These are phyloP conservation scores for Caenorhabditis inopinata DNA, from an alignment of 1,140 invertebrate species.

Conservation along the genomic window DNA sequence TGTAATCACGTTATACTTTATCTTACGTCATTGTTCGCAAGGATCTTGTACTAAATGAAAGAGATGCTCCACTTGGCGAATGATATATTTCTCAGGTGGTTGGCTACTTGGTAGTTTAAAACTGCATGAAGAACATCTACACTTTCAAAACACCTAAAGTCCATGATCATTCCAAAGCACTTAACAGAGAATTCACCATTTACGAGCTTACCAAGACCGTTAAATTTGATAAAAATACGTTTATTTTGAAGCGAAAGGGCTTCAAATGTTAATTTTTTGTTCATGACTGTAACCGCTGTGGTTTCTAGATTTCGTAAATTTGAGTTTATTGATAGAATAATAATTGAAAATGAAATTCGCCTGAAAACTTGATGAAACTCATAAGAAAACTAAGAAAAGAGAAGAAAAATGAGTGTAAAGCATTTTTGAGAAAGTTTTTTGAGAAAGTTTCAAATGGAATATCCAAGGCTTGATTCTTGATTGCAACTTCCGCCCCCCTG, in stretches of 20 bases:
- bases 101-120: neutral
- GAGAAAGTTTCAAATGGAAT: no score
- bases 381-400: no score
- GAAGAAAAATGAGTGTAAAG: no score
- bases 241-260: neutral
- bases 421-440: no score
- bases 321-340: no score
- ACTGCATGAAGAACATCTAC: neutral
- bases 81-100: neutral
- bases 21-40: conserved; percentile 1
- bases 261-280: neutral
- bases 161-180: neutral
- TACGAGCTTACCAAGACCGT: no score
- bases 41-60: neutral
- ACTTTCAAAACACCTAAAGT: neutral
- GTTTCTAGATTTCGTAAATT: no score
- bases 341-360: no score
- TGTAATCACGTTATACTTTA: no score
- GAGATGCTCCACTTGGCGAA: neutral
- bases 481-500: no score
- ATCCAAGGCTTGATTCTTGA: no score
- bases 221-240: neutral
- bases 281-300: neutral
- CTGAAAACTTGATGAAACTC: no score
- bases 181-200: neutral